phyloP scores from a whole-genome alignment of 2,113 vertebrate species.

The Etia nguti region DNA sequence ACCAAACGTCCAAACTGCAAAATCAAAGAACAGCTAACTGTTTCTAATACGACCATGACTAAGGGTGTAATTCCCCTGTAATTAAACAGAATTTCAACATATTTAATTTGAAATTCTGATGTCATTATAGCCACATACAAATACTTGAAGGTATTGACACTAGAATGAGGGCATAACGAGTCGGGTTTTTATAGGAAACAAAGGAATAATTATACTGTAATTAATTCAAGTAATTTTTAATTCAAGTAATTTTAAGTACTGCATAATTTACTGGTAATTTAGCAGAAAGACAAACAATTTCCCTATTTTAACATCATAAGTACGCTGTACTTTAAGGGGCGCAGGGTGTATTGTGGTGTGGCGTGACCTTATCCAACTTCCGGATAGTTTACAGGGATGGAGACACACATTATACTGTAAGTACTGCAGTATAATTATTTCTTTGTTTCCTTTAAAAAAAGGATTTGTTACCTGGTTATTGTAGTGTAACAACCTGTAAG shows the following conservation, averaged over 20 bases:
- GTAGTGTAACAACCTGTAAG: not conserved
- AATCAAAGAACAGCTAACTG: not conserved
- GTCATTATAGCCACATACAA: not conserved
- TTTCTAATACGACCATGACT: accelerated
- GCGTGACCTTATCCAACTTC: too few relatives aligned
- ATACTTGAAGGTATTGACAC: not conserved
- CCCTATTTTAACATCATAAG: not conserved
- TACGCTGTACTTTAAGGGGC: accelerated
- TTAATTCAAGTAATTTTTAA: too few relatives aligned
- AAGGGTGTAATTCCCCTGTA: not conserved
- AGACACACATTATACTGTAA: not conserved
- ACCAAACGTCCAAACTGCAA: not conserved
- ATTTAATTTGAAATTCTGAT: not conserved
- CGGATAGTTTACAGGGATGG: accelerated
- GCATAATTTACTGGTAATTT: accelerated
- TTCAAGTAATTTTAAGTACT: not conserved
- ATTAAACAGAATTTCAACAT: not conserved
- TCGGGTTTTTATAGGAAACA: not conserved
- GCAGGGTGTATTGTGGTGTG: not conserved
- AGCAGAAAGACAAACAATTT: not conserved
- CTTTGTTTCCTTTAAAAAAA: not conserved
- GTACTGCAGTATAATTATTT: not conserved
- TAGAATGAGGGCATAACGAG: not conserved
- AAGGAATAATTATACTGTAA: not conserved
- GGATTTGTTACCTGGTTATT: not conserved